A percentile compares a stretch with the other conserved stretches of the same genome.
Conservation (phyloP, 2,113 vertebrate genomes). For the Malaclemys terrapin region DNA sequence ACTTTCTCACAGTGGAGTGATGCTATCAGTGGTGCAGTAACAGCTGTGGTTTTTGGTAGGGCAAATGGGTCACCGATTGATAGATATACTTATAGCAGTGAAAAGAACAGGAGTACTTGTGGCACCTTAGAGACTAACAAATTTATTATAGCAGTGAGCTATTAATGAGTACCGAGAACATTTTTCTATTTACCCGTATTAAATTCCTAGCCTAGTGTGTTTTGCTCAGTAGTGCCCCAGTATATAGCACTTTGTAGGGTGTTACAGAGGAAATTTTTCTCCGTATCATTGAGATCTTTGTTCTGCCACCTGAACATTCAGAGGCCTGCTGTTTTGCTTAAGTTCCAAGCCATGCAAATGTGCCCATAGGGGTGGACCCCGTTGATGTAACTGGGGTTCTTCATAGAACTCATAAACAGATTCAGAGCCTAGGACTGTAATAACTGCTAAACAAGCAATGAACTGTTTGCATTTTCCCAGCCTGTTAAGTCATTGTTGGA, state of each 20-base stretch:
- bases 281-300: not conserved
- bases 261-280: not conserved
- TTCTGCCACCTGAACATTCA: not conserved
- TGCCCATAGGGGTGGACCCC: not conserved
- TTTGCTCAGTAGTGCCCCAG: not conserved
- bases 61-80: not conserved
- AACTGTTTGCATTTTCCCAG: not conserved
- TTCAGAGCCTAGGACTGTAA: not conserved
- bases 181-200: not conserved
- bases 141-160: not conserved
- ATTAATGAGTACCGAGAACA: not conserved
- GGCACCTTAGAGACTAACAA: too few relatives aligned
- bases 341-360: not conserved
- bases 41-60: not conserved
- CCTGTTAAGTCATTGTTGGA: not conserved
- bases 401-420: not conserved
- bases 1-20: not conserved
- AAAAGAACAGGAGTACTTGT: not conserved
- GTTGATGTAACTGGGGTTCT: not conserved
- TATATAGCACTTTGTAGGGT: not conserved
- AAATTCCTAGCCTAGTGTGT: not conserved
- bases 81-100: not conserved
- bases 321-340: not conserved
- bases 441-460: not conserved
- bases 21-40: not conserved